Evolutionary conservation across 2,888 invertebrate species (phyloP), one percentile per base, ranked within the genome.

Genomic region (Thumatha senex): DNA sequence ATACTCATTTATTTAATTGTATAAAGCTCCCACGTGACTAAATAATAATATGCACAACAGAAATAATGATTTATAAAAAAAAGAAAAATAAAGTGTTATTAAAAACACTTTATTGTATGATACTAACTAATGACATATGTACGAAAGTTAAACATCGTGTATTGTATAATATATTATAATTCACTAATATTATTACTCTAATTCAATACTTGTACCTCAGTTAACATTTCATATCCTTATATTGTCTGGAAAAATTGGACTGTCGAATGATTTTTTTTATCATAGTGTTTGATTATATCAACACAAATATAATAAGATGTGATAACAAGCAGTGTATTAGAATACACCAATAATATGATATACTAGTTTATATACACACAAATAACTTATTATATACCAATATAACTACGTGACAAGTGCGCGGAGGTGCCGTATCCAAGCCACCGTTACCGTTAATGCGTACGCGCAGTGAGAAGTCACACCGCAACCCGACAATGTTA

Each of bases 1-100:
- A 89, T 83, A 86, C 76, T 82, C 80, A 75, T 89, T 89, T 89
- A 89, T 89, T 89, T 81, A 58, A 74, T 73, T 76, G 73, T 74
- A 75, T 77, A 77, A 81, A 81, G 78, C 80, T 79, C 76, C 74
- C 75, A 80, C 76, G 79, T 76, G 78, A 71, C 59, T 74, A 81
- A 76, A 74, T 71, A 68, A 76, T 74, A 70, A 77, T 69, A 78
- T 72, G 69, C 73, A 72, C 75, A 80, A 77, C 71, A 78, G 63
- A 76, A 69, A 65, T 65, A 56, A 71, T 70, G 59, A 63, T 71
- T 56, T 55, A 64, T 67, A 62, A 71, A 66, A 67, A 61, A 53
- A 54, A 56, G 54, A 59, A 57, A 51, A 51, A 55, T 55, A 62
- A 44, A 52, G 58, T 68, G 60, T 64, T 53, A 5, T 38, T 56